Conservation (phyloP, 2,797 vertebrate genomes). For the Paguma larvata region DNA sequence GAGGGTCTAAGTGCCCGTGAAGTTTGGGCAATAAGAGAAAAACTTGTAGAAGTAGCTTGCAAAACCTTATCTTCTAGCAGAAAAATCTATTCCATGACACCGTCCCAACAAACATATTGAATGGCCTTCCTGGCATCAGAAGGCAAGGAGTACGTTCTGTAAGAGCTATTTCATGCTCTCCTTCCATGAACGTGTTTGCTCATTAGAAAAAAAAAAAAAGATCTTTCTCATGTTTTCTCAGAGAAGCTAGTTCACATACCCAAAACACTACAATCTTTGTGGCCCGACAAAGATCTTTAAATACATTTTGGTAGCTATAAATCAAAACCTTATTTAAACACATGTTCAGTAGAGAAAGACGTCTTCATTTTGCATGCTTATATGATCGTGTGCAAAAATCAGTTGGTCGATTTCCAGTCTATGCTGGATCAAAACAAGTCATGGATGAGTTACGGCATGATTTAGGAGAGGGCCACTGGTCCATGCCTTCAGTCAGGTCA, state of each 20-base stretch:
- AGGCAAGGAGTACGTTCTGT: background rate
- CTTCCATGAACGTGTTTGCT: background rate
- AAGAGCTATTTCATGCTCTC: background rate
- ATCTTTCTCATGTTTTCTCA: background rate
- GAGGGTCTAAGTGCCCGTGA: background rate
- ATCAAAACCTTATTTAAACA: background rate
- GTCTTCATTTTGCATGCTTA: background rate
- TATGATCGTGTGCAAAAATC: background rate
- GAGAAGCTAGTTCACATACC: background rate
- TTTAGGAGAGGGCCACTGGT: background rate
- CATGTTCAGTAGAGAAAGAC: background rate
- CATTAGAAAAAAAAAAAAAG: background rate
- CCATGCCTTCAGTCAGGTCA: background rate
- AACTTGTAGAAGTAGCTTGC: background rate
- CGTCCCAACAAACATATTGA: background rate
- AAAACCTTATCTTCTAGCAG: background rate
- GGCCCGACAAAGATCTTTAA: background rate
- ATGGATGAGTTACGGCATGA: background rate
- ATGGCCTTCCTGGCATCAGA: background rate
- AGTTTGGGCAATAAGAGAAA: background rate
- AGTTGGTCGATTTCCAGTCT: background rate
- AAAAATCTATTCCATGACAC: background rate
- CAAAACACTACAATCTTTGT: background rate
- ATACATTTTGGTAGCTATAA: background rate
- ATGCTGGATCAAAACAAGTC: background rate